Base-by-base conservation (phyloP, 2,888 invertebrate genomes). In the Cosmopolites sordidus region DNA sequence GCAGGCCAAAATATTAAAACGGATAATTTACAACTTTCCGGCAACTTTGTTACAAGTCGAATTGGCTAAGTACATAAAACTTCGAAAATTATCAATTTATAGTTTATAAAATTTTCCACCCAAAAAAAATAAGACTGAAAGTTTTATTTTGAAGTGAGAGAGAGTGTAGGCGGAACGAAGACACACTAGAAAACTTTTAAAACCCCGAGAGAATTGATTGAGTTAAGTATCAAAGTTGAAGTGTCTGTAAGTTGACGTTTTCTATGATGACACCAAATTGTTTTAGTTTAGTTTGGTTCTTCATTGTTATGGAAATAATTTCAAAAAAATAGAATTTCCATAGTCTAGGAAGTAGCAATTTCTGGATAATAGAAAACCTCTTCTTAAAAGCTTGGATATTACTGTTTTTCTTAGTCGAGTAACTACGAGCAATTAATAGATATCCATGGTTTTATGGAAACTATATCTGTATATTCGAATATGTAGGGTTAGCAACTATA, bases 221-320 rank as follows among this genome's bases (percentile, higher is more conserved):
- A n/a, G n/a, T n/a, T n/a, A n/a, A n/a, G 63, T 66, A 65, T 66
- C 63, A 64, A 66, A 66, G 61, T 66, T 65, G 64, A 66, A 67
- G 67, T 67, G 64, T 66, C 68, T 64, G 51, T 46, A 47, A 54
- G 51, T 55, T 27, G 53, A 37, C 53, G 43, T 43, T 48, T 43
- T 27, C 53, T 52, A 41, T 43, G 29, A 52, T 43, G 39, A 27
- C 39, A 43, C 38, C 22, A 48, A 53, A 48, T 53, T 53, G 44
- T 44, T 53, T 53, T 48, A 53, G 17, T 48, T 40, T 30, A 43
- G 33, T 48, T 48, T 48, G 27, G 9, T 9, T 5, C 9, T 27
- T 9, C 27, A 27, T 27, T 27, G 27, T 27, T 5, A 27, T 27
- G 27, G 27, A 27, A 27, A 27, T 27, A 6, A 9, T 6, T 27